Evolutionary conservation across 2,888 invertebrate genomes (phyloP), one percentile per base, ranked within the genome.

Genomic region (Spialia ferax): DNA sequence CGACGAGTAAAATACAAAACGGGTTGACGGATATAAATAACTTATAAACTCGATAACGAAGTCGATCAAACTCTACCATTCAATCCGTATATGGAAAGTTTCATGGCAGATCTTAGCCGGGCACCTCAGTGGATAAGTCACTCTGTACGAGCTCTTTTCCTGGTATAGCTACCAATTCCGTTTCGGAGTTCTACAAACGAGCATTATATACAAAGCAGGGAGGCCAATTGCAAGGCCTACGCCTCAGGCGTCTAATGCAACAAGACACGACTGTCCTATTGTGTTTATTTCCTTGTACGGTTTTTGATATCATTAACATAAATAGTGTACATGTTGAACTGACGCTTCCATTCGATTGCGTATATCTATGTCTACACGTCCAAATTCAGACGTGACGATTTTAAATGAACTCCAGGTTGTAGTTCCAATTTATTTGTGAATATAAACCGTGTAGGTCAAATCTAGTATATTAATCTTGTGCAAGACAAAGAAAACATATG

Each of bases 231-330:
- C 86, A 86, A 79, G 79, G 84, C 79, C 85, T 79, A 81, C 82
- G 85, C 86, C 87, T 84, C 82, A 82, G 83, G 85, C 87, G 85
- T 89, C 89, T 88, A 89, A 88, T 87, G 87, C 85, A 86, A 83
- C 84, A 80, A 89, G 89, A 89, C 89, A 87, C 86, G 86, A 89
- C 88, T 89, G 91, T 88, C 90, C 89, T 88, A 91, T 90, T 90
- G 91, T 90, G 89, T 89, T 89, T 88, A 89, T 89, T 89, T 89
- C 89, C 90, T 89, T 89, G 84, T 87, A 88, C 79, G 89, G 88
- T 85, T 89, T 90, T 89, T 88, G 88, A 87, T 88, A 90, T 87
- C 88, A 90, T 90, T 91, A 90, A 88, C 89, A 90, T 91, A 89
- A 89, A 89, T 86, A 87, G 86, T 88, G 48, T 64, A 57, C 64